Conservation (phyloP, 2,113 vertebrate genomes). For the Piaya cayana region DNA sequence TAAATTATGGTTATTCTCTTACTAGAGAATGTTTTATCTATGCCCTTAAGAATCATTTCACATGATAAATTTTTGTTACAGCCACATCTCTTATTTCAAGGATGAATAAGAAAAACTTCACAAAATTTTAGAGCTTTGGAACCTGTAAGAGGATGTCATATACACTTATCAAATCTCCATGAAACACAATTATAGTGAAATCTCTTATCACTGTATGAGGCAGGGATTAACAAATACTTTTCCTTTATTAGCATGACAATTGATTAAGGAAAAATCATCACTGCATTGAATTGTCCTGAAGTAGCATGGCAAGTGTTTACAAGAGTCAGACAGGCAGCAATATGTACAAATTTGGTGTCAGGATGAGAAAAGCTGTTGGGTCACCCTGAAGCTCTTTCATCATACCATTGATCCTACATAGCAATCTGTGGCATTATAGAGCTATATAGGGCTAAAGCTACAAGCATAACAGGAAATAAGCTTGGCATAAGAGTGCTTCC, state of each 20-base stretch:
- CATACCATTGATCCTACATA: not conserved
- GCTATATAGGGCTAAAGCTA: not conserved
- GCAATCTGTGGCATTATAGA: not conserved
- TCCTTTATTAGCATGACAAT: not conserved
- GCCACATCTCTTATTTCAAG: not conserved
- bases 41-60: constrained; percentile 15
- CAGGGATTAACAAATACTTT: not conserved
- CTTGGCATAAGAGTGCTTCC: not conserved
- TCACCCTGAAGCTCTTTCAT: not conserved
- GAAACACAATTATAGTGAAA: not conserved
- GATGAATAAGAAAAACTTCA: not conserved
- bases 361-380: not conserved
- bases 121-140: constrained; percentile 29
- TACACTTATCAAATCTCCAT: not conserved
- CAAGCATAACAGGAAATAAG: not conserved
- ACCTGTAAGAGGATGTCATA: not conserved
- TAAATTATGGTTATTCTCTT: constrained; percentile 10
- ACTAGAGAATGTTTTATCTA: not conserved
- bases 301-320: not conserved
- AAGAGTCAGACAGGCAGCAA: not conserved
- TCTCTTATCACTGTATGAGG: not conserved
- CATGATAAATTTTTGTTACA: not conserved
- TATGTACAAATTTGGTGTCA: not conserved
- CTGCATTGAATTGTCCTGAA: not conserved
- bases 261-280: not conserved